A percentile compares a stretch with the other conserved stretches of the same genome.
These are phyloP conservation scores for Caenorhabditis doughertyi DNA, from an alignment of 2,888 invertebrate genomes.

Conservation along the genomic window DNA sequence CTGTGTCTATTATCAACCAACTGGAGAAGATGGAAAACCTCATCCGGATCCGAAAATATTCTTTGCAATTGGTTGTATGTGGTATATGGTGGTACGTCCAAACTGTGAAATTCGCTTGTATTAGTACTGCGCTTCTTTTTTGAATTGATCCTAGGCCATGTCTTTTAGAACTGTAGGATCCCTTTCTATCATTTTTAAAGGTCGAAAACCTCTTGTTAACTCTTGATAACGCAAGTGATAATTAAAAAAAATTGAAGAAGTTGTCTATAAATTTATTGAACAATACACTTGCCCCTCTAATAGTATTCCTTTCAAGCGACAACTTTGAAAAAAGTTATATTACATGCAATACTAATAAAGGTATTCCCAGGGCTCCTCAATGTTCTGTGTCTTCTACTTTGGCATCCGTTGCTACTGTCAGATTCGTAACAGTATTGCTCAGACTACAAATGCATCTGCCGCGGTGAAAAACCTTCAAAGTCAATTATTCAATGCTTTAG, in stretches of 20 bases:
- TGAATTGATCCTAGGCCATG: too few relatives aligned
- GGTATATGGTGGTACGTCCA: conserved; percentile 54
- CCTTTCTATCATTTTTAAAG: too few relatives aligned
- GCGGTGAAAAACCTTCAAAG: conserved; percentile 20
- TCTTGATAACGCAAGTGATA: too few relatives aligned
- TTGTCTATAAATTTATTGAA: too few relatives aligned
- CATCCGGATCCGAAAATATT: conserved; percentile 54
- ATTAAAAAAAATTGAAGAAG: background rate
- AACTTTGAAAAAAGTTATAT: too few relatives aligned
- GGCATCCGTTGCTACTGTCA: conserved; percentile 27
- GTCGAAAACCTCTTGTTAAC: too few relatives aligned
- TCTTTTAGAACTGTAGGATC: too few relatives aligned
- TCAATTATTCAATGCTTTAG: conserved; percentile 41
- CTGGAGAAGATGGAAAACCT: conserved; percentile 42
- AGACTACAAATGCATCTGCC: background rate
- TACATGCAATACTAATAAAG: too few relatives aligned
- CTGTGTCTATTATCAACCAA: conserved; percentile 50
- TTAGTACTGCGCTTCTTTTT: too few relatives aligned
- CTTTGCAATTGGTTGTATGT: conserved; percentile 57
- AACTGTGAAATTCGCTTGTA: too few relatives aligned
- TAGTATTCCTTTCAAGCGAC: too few relatives aligned
- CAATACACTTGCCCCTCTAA: too few relatives aligned
- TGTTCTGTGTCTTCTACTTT: conserved; percentile 47
- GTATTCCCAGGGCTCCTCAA: conserved; percentile 32
- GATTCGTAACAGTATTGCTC: conserved; percentile 5